Evolutionary conservation across 2,113 vertebrate species (phyloP), one percentile per base, ranked within the genome.

Genomic region (Chionis minor): DNA sequence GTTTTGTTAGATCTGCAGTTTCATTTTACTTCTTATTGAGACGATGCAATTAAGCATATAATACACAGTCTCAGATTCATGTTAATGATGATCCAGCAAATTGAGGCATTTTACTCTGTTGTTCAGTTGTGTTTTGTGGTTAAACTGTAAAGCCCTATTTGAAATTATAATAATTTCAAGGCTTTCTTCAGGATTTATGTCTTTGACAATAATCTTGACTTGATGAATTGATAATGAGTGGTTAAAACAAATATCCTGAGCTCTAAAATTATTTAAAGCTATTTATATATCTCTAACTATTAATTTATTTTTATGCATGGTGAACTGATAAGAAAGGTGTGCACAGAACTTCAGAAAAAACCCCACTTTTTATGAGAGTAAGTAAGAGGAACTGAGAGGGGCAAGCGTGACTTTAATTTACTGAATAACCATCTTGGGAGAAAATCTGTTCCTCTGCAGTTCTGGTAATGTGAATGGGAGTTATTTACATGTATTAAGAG

Each of bases 401-500:
- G 26, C 0, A 4, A 91, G 42, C 33, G 70, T 92, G 88, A 96
- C 52, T 97, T 87, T 75, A 84, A 97, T 63, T 87, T 45, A 77
- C 47, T 81, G 78, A 96, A 77, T 92, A 81, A 65, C n/a, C 92
- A 42, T 90, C 81, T 89, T 66, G 45, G 71, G 47, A 91, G 80
- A 90, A 80, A 91, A 85, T 94, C 62, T 83, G 12, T 83, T 94
- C 66, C 61, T 90, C 40, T 83, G 47, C 73, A 81, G 38, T 96
- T 87, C 69, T 83, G 81, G 70, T 91, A 67, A 91, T 56, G 24
- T 65, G 81, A 83, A 83, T 26, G 21, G 62, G 23, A 91, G 51
- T 91, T 95, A 95, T 96, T 96, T 96, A 89, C 81, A 81, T 91
- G 42, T 82, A 89, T 89, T 97, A 91, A 44, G 20, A 85, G n/a